Conservation (phyloP, 2,888 invertebrate genomes). For the Allygus modestus region DNA sequence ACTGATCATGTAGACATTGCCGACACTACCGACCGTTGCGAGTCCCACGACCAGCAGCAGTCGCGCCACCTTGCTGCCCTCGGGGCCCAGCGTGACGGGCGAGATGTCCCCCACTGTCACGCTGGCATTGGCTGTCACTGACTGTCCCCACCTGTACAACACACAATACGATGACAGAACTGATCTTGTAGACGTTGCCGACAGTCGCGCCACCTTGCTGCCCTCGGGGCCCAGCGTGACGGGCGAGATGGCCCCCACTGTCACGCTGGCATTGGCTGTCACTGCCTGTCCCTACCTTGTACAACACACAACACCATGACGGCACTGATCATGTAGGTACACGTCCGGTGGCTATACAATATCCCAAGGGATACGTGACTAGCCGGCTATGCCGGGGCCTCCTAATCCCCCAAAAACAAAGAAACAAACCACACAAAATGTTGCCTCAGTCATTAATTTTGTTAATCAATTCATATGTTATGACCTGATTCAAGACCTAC, state of each 20-base stretch:
- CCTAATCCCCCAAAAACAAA: too few species aligned
- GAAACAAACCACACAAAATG: too few species aligned
- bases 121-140: neutral
- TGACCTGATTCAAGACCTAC: too few species aligned
- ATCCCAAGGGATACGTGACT: too few species aligned
- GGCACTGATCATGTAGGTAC: too few species aligned
- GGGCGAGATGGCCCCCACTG: slow-evolving; percentile 76
- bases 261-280: neutral
- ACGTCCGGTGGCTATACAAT: too few species aligned
- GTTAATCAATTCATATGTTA: too few species aligned
- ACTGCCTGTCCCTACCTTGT: neutral
- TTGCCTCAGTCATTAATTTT: too few species aligned
- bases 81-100: slow-evolving; percentile 81
- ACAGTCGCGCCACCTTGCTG: slow-evolving; percentile 83
- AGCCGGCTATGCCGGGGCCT: too few species aligned
- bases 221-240: slow-evolving; percentile 82
- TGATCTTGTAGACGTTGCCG: slow-evolving; percentile 88
- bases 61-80: slow-evolving; percentile 83
- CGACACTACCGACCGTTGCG: slow-evolving; percentile 83
- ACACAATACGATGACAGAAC: slow-evolving; percentile 82
- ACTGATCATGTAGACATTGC: slow-evolving; percentile 87
- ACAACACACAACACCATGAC: too few species aligned
- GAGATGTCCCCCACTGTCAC: slow-evolving; percentile 73
- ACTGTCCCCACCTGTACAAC: neutral
- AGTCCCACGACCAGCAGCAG: slow-evolving; percentile 81